Percentiles rank a stretch among this genome's conserved stretches.
Conservation (phyloP, 2,888 invertebrate species). For the Drosophila neonasuta region DNA sequence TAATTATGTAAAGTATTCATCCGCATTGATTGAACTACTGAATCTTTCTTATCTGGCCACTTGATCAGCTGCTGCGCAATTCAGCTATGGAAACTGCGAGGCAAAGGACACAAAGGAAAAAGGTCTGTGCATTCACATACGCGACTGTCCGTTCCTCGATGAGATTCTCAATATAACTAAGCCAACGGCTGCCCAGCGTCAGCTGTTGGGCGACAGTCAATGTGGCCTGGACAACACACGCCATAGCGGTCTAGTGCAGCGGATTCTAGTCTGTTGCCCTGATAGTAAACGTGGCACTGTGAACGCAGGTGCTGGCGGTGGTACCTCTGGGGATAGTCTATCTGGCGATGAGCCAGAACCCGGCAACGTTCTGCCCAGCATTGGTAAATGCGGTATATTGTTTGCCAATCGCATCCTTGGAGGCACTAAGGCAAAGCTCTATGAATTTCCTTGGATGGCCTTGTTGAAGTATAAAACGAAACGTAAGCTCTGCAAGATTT, state of each 20-base stretch:
- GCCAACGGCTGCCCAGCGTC: conserved; percentile 41
- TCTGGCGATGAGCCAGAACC: conserved; percentile 17
- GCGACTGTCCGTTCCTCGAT: conserved; percentile 64
- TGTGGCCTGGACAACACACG: conserved; percentile 85
- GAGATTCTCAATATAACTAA: conserved; percentile 52
- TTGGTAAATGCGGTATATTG: conserved; percentile 83
- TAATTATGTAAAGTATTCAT: conserved; percentile 14
- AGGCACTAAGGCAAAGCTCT: conserved; percentile 84
- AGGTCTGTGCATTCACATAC: conserved; percentile 73
- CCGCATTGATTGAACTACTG: conserved; percentile 16
- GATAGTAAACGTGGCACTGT: conserved; percentile 37
- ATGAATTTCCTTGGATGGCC: conserved; percentile 85
- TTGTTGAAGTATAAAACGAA: conserved; percentile 82
- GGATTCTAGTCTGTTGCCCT: conserved; percentile 84
- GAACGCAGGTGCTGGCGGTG: not conserved
- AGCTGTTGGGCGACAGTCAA: conserved; percentile 82
- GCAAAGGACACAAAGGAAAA: conserved; percentile 61
- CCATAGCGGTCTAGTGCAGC: conserved; percentile 49
- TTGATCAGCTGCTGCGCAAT: conserved; percentile 35
- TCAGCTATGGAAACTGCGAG: conserved; percentile 70
- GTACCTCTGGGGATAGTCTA: not conserved
- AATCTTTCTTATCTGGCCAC: conserved; percentile 11
- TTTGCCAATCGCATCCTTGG: conserved; percentile 85
- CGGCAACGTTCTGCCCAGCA: conserved; percentile 81
- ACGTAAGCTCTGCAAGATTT: conserved; percentile 56